Conservation (phyloP, 2,797 vertebrate species). For the Tragopan temminckii region DNA sequence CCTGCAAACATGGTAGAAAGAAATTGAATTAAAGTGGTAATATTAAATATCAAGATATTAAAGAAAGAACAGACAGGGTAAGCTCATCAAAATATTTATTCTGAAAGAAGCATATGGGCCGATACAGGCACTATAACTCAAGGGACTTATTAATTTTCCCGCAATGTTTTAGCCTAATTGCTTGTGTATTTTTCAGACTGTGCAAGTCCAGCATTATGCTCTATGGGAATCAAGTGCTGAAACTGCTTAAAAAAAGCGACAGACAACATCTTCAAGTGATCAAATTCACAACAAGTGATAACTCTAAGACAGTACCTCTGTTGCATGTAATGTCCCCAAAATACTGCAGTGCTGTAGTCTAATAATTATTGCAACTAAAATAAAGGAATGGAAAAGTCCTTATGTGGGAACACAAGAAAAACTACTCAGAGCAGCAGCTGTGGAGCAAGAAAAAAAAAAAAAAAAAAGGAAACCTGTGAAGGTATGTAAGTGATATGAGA, state of each 20-base stretch:
- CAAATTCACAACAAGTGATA: not conserved
- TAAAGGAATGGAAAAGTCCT: not conserved
- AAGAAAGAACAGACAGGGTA: not conserved
- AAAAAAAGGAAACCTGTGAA: too few species aligned
- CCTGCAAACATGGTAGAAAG: not conserved
- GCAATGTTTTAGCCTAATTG: constrained; percentile 6
- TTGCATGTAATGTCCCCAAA: not conserved
- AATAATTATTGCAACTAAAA: not conserved
- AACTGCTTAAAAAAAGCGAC: not conserved
- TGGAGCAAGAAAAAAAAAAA: too few species aligned
- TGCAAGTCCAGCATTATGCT: not conserved
- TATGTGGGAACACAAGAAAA: not conserved
- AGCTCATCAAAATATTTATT: constrained; percentile 35
- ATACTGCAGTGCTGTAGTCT: not conserved
- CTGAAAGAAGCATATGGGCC: constrained; percentile 3
- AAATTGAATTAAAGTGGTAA: constrained; percentile 14
- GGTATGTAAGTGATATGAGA: too few species aligned
- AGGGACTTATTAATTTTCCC: constrained; percentile 33
- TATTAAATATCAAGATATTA: not conserved
- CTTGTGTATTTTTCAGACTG: not conserved
- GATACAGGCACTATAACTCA: constrained; percentile 20
- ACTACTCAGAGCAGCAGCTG: too few species aligned
- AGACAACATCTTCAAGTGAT: not conserved
- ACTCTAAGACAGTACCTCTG: not conserved
- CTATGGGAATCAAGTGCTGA: not conserved